Evolutionary conservation across 2,797 vertebrate genomes (phyloP).

Genomic region (Cuculus canorus): DNA sequence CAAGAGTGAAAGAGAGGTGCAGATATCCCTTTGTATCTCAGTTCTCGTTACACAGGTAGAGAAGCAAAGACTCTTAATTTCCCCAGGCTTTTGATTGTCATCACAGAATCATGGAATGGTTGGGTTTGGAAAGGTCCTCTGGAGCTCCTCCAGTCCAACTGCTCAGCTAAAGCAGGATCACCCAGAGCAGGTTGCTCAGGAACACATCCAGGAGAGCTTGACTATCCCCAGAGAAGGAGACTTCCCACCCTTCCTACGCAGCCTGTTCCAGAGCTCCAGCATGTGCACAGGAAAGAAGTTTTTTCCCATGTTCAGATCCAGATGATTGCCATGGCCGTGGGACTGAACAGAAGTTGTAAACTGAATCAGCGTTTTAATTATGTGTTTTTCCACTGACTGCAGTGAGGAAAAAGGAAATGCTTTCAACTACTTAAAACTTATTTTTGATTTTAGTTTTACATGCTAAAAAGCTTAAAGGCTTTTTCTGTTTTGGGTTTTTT

Average conservation of each 20-base stretch:
- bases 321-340: accelerated
- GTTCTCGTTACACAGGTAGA: accelerated
- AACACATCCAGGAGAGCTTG: too few relatives aligned
- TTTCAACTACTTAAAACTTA: neutral
- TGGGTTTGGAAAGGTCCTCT: too few relatives aligned
- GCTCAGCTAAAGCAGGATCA: too few relatives aligned
- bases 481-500: neutral
- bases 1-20: neutral
- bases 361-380: neutral
- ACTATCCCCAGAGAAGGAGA: too few relatives aligned
- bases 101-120: too few relatives aligned
- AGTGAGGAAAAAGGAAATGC: neutral
- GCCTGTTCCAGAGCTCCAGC: too few relatives aligned
- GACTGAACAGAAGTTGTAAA: neutral
- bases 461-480: neutral
- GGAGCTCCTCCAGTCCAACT: too few relatives aligned
- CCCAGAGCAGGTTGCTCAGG: too few relatives aligned
- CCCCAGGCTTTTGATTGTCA: neutral
- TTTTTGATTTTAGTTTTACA: neutral
- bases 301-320: neutral
- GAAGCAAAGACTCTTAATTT: accelerated
- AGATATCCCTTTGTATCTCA: neutral
- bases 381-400: neutral
- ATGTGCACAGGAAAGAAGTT: too few relatives aligned
- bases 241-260: too few relatives aligned